Evolutionary conservation across 1,140 invertebrate genomes (phyloP), one percentile per base, ranked within the genome.

Genomic region (Battus philenor): DNA sequence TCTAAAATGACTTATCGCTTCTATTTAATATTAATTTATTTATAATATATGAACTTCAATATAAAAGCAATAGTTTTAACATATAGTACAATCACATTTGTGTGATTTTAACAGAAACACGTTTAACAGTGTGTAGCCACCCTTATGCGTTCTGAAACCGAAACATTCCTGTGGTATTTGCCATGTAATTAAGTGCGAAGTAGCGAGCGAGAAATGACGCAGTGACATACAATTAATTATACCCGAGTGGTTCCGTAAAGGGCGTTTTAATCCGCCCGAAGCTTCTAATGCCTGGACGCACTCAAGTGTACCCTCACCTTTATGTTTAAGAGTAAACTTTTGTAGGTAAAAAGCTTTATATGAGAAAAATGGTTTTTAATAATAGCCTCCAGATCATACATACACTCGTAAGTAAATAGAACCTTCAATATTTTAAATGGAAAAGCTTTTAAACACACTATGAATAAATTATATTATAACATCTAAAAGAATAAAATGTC

Each of bases 131-230:
- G n/a, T 29, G 9, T 29, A 9, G 8, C 2, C 4, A 10, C 26
- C 13, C 38, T 26, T 41, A 9, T 16, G 12, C 12, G 22, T 26
- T 11, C 13, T 17, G n/a, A 29, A 41, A 29, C 24, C 38, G 38
- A 10, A 41, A 41, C 38, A 41, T 41, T 41, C 13, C 10, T 17
- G 38, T 5, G 38, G 38, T 41, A 41, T 41, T 41, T 24, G 17
- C 30, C 9, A 45, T 29, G 52, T 54, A 54, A 48, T 47, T 56
- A 56, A 47, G 54, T 46, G 32, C 16, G 20, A 44, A 50, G 26
- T 44, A 45, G 30, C 27, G 32, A 50, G 48, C 44, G 53, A 47
- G 45, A 56, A 50, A 50, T 47, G 53, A 56, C 53, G 47, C 44
- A 26, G 39, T 27, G 30, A 43, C 38, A 38, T 13, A 22, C 24